Conservation (phyloP, 2,797 vertebrate genomes). For the Sternarchorhynchus goeldii region DNA sequence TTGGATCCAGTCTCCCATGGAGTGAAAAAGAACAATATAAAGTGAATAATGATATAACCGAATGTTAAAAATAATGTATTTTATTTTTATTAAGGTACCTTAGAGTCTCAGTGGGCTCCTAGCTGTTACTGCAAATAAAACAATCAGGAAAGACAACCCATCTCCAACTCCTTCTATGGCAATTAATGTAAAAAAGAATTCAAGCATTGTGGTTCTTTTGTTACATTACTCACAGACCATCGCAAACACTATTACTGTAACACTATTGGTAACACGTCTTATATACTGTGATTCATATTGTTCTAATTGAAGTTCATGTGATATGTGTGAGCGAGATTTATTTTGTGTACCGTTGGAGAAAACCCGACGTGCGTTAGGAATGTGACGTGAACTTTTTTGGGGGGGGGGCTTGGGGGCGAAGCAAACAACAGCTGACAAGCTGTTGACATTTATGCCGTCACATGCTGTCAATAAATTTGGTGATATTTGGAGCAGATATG, state of each 20-base stretch:
- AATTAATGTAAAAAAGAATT: slow-evolving; percentile 54
- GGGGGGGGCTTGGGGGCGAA: not conserved
- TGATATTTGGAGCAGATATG: slow-evolving; percentile 2
- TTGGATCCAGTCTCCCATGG: not conserved
- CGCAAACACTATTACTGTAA: too few species aligned
- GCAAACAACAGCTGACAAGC: not conserved
- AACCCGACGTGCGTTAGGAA: slow-evolving; percentile 10
- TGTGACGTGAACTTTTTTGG: slow-evolving; percentile 9
- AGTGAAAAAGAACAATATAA: slow-evolving; percentile 20
- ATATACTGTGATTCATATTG: slow-evolving; percentile 17
- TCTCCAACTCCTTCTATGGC: slow-evolving; percentile 39
- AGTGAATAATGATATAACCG: slow-evolving; percentile 9
- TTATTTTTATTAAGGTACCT: slow-evolving; percentile 37
- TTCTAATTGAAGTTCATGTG: slow-evolving; percentile 40
- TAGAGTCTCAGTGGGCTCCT: slow-evolving; percentile 41
- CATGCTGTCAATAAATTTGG: not conserved
- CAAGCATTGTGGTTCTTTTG: slow-evolving; percentile 7
- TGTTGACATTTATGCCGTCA: not conserved
- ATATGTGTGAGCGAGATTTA: not conserved
- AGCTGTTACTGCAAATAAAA: slow-evolving; percentile 55
- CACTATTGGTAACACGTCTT: not conserved
- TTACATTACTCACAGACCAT: not conserved
- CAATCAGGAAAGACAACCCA: slow-evolving; percentile 48
- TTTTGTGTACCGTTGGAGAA: slow-evolving; percentile 12
- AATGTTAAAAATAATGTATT: slow-evolving; percentile 41